These are phyloP conservation scores for Tursiops truncatus DNA, from an alignment of 2,113 vertebrate species.

Conservation along the genomic window DNA sequence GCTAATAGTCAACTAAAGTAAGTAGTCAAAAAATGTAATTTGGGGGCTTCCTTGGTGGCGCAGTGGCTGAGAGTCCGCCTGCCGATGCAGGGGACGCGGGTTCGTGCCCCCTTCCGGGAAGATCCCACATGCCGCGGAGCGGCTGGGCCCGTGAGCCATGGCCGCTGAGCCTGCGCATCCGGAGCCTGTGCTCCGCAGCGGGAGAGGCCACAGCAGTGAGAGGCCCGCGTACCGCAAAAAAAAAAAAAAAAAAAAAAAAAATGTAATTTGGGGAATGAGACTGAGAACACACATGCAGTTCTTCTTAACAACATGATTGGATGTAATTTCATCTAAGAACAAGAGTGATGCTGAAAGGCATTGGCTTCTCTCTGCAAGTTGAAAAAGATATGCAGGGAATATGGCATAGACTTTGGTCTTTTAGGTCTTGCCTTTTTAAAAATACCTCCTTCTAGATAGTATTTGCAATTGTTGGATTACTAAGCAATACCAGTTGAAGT, in stretches of 20 bases:
- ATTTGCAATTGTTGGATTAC: slow-evolving; percentile 55
- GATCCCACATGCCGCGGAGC: too few relatives aligned
- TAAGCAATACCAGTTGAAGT: slow-evolving; percentile 61
- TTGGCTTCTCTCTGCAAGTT: background rate
- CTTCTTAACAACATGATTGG: background rate
- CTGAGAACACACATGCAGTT: background rate
- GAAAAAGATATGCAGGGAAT: background rate
- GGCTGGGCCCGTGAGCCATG: too few relatives aligned
- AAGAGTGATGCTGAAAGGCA: background rate
- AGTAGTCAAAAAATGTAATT: background rate
- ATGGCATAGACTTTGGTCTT: background rate
- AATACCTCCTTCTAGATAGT: background rate
- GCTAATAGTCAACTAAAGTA: background rate
- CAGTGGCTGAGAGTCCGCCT: too few relatives aligned
- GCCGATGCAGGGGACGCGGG: too few relatives aligned
- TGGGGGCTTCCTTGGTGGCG: background rate
- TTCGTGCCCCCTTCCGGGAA: too few relatives aligned
- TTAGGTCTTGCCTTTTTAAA: background rate
- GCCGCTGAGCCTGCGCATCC: too few relatives aligned
- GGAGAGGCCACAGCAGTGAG: too few relatives aligned
- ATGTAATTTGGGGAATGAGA: background rate
- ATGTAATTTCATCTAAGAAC: background rate
- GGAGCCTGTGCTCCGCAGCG: too few relatives aligned
- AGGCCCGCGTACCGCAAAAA: too few relatives aligned
- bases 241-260: background rate